phyloP scores from a whole-genome alignment of 2,888 invertebrate species.

The Torymus aiolomorphi region DNA sequence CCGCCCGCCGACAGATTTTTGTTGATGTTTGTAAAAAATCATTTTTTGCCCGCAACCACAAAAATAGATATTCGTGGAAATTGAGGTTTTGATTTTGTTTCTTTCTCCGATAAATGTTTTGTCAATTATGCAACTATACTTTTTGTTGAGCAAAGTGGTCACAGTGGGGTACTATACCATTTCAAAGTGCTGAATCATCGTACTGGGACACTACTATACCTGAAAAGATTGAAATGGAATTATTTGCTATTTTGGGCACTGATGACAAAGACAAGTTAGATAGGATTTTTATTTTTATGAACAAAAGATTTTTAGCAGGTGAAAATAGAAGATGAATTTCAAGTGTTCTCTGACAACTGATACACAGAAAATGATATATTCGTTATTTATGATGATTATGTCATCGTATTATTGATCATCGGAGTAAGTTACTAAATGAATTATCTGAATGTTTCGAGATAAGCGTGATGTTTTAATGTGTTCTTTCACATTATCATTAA shows the following conservation, averaged over 20 bases:
- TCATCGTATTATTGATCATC: slow-evolving; percentile 3
- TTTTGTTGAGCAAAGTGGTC: not conserved
- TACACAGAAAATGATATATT: not conserved
- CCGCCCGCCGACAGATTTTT: not conserved
- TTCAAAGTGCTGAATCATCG: slow-evolving; percentile 2
- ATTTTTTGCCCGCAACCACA: not conserved
- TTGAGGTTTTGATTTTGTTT: too few species aligned
- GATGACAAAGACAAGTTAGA: too few species aligned
- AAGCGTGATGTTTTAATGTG: too few species aligned
- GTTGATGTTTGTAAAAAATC: slow-evolving; percentile 5
- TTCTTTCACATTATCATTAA: slow-evolving; percentile 5
- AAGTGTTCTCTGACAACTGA: too few species aligned
- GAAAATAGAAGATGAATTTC: too few species aligned
- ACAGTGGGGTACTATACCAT: not conserved
- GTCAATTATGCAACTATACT: not conserved
- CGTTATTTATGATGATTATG: not conserved
- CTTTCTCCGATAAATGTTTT: too few species aligned
- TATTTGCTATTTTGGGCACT: not conserved
- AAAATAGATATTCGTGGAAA: too few species aligned
- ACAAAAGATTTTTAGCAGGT: too few species aligned
- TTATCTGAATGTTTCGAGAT: not conserved
- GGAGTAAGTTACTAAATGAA: slow-evolving; percentile 6
- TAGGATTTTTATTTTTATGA: not conserved
- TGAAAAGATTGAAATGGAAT: not conserved
- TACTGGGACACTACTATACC: too few species aligned